Evolutionary conservation across 92 coral and sea anemone species (phyloP), one percentile per base, ranked within the genome.

Genomic region (Umimayanthus chanpuru): DNA sequence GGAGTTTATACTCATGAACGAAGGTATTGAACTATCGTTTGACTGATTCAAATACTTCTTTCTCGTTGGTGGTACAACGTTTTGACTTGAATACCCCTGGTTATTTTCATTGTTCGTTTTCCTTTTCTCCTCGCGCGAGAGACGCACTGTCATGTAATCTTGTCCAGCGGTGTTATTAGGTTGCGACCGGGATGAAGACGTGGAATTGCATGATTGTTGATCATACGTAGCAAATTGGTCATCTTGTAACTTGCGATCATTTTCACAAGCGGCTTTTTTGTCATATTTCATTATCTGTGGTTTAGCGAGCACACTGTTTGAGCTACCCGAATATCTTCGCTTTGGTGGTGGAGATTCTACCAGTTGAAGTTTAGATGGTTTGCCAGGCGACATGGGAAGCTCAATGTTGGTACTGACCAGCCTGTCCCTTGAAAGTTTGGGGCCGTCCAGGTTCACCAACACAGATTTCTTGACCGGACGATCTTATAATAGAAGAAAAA

Each of bases 321-420:
- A 65, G 58, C 36, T 38, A 4, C 21, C 47, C 21, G 12, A 43
- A 39, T 81, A 26, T 47, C 29, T 47, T 67, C 9, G 61, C 40
- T 43, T 5, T 1, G 77, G 28, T 26, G 41, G 41, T n/a, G 87
- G 36, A 26, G 68, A 50, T 41, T 83, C 79, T 16, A 21, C 87
- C 23, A 83, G 44, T 25, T 83, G 87, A 44, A 83, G 78, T 18
- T 28, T 83, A 43, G 87, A 83, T 26, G 87, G 87, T 30, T 83
- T 43, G 65, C 77, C 53, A 28, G 87, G 87, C 67, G 87, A 83
- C 87, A 83, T 71, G 32, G 87, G 87, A 73, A 83, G 87, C 10
- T 83, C 44, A 21, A 83, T 81, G 26, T 40, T 65, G 26, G 49
- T 76, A 64, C 36, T 23, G 16, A 43, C 30, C 11, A 43, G 28